A percentile compares a stretch with the other conserved stretches of the same genome.
phyloP scores from a whole-genome alignment of 2,113 vertebrate genomes.

The Poecile atricapillus region DNA sequence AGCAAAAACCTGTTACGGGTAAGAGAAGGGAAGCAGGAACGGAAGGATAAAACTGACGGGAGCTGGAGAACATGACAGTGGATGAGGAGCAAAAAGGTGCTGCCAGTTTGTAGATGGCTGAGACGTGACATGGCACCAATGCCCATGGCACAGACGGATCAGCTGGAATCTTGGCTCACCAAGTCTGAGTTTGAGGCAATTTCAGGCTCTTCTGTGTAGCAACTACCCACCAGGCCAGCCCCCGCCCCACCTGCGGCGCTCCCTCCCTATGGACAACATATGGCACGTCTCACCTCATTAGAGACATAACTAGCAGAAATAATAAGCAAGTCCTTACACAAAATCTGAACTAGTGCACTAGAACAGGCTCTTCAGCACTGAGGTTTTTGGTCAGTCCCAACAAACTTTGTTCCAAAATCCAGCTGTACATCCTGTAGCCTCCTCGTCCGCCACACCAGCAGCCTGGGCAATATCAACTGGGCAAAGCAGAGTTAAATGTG shows the following conservation, averaged over 20 bases:
- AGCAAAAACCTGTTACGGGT: background rate
- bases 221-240: background rate
- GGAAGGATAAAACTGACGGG: background rate
- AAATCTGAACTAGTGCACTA: background rate
- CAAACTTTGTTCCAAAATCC: background rate
- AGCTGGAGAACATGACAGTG: background rate
- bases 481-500: background rate
- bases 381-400: background rate
- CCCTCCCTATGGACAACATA: constrained; percentile 50
- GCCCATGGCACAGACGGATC: fast-evolving
- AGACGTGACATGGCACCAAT: background rate
- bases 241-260: background rate
- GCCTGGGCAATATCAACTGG: background rate
- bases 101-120: fast-evolving
- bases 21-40: background rate
- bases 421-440: fast-evolving
- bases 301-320: constrained; percentile 56
- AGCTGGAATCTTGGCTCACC: background rate
- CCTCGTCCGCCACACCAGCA: fast-evolving
- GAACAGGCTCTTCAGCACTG: background rate
- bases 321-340: constrained; percentile 28
- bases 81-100: background rate
- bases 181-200: background rate
- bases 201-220: background rate
- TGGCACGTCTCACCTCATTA: constrained; percentile 60